Base-by-base conservation (phyloP, 1,140 invertebrate genomes). In the Drosophila dunni region DNA sequence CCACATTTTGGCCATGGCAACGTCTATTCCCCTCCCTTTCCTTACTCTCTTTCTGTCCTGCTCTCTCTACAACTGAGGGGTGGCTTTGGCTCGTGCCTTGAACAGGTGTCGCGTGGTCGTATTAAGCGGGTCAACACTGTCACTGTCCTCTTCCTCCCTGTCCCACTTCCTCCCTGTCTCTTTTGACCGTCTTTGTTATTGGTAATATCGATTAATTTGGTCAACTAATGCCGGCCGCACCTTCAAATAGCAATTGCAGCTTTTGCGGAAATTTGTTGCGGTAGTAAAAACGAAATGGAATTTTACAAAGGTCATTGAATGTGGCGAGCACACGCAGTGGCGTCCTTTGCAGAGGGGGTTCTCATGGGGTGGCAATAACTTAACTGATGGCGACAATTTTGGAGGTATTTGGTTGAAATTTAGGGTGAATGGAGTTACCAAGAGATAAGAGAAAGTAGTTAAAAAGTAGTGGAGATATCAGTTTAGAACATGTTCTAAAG, bases 1-100 rank as follows among this genome's bases (percentile, higher is more conserved):
- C 38, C 68, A 64, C 82, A 75, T 80, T 75, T 88, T 90, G 84
- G 81, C 84, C 84, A 89, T 89, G 84, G 84, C 81, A 89, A 89
- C 84, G 84, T 53, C 17, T 50, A 44, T 17, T 20, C 48, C 17
- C 11, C 48, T 9, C 3, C 45, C 45, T 10, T 15, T 20, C 17
- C 2, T 20, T 20, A 1, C 17, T 20, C 1, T 20, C 1, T 20
- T 20, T 20, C 17, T 20, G 17, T 20, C 1, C 45, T 17, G 24
- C 45, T 13, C 17, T 24, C 13, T 13, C 24, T n/a, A 1, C n/a
- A 4, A 9, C n/a, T 13, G 4, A 45, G 38, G 60, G 67, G 73
- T 70, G 58, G 57, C 29, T 60, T 33, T 11, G 53, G 67, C 45
- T 51, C 36, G 65, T 50, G 72, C 66, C 66, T 46, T 56, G 67